phyloP scores from a whole-genome alignment of 2,888 invertebrate species.

The Halictus ligatus region DNA sequence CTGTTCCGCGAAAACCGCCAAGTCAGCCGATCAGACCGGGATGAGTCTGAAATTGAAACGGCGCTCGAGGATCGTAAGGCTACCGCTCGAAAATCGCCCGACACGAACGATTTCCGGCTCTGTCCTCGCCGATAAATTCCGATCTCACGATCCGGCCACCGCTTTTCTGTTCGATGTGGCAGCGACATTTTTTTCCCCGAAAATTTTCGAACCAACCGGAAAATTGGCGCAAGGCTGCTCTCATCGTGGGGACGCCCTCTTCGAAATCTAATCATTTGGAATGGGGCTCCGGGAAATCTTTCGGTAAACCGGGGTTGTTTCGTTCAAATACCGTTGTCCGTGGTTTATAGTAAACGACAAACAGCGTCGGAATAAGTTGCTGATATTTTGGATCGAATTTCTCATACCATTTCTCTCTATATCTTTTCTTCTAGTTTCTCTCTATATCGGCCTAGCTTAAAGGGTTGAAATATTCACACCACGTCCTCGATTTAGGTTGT shows the following conservation, averaged over 20 bases:
- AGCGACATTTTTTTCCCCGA: background rate
- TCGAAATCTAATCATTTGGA: background rate
- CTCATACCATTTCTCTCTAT: no score
- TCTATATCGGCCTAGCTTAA: no score
- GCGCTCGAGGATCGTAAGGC: constrained; percentile 46
- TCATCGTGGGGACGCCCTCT: background rate
- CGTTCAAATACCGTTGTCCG: background rate
- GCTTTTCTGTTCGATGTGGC: background rate
- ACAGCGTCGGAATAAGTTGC: background rate
- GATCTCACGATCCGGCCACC: constrained; percentile 6
- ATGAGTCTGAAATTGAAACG: constrained; percentile 70
- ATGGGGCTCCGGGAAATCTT: background rate
- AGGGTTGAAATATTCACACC: background rate
- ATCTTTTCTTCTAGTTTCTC: no score
- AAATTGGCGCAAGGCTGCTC: background rate
- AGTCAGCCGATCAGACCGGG: constrained; percentile 66
- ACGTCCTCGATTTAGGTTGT: background rate
- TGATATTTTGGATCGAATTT: background rate
- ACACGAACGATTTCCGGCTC: constrained; percentile 18
- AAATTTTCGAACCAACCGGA: background rate
- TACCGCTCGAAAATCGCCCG: constrained; percentile 22
- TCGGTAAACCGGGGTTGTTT: background rate
- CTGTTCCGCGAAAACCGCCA: constrained; percentile 62
- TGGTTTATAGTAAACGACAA: background rate
- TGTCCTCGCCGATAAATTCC: constrained; percentile 20